Conservation (phyloP, 2,888 invertebrate species). For the Sycophila texana region DNA sequence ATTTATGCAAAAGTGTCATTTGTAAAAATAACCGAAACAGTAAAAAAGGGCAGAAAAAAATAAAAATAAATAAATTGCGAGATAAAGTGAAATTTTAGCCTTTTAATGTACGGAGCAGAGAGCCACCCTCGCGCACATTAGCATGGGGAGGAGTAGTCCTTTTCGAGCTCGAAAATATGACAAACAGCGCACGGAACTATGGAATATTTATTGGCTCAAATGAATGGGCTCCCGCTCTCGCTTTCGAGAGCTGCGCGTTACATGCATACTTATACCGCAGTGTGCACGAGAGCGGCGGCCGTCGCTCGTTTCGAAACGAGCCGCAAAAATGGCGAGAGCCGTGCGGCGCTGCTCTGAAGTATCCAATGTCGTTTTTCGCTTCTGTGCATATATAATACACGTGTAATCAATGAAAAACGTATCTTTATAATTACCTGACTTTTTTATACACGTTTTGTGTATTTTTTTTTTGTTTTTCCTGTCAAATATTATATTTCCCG, state of each 20-base stretch:
- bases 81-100: constrained; percentile 1
- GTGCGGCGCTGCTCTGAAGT: constrained; percentile 19
- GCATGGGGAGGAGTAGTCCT: constrained; percentile 70
- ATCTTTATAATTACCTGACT: too few species aligned
- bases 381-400: too few species aligned
- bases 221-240: constrained; percentile 62
- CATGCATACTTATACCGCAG: constrained; percentile 43
- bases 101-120: constrained; percentile 2
- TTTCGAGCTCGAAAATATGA: constrained; percentile 71
- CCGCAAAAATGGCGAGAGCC: constrained; percentile 56
- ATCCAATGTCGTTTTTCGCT: too few species aligned
- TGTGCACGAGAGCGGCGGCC: neutral
- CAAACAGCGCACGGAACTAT: constrained; percentile 71
- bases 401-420: too few species aligned
- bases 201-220: constrained; percentile 72
- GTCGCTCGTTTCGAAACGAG: constrained; percentile 46
- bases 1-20: constrained; percentile 5
- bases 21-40: neutral
- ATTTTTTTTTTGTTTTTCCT: too few species aligned
- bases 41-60: constrained; percentile 6
- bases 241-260: constrained; percentile 26
- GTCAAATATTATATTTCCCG: too few species aligned
- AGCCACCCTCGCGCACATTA: constrained; percentile 61
- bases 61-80: too few species aligned
- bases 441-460: too few species aligned